phyloP scores from a whole-genome alignment of 1,140 invertebrate species.

The Drosophila nigrodunni region DNA sequence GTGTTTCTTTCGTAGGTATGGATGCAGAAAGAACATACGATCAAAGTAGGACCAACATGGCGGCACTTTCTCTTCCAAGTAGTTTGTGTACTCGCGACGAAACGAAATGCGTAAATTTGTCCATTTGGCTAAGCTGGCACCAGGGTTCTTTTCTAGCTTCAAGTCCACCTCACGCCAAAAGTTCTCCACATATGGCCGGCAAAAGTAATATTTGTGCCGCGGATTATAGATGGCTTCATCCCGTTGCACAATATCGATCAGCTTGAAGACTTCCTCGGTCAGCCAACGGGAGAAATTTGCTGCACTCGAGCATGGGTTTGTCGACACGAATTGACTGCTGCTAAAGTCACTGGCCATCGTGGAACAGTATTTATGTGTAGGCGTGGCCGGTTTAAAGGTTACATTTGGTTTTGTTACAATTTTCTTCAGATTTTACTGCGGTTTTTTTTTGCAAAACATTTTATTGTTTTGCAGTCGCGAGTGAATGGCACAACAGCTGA shows the following conservation, averaged over 20 bases:
- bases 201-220: conserved; percentile 81
- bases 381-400: not conserved
- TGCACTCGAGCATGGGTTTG: conserved; percentile 50
- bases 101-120: conserved; percentile 82
- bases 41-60: conserved; percentile 83
- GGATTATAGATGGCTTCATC: conserved; percentile 84
- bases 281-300: conserved; percentile 75
- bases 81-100: conserved; percentile 79
- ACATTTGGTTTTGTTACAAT: conserved; percentile 20
- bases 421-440: conserved; percentile 36
- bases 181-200: conserved; percentile 81
- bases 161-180: conserved; percentile 81
- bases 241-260: conserved; percentile 79
- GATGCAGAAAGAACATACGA: conserved; percentile 81
- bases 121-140: conserved; percentile 83
- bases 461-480: conserved; percentile 34
- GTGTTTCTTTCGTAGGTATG: conserved; percentile 79
- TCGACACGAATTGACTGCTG: conserved; percentile 55
- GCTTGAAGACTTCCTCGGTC: conserved; percentile 79
- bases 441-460: conserved; percentile 47
- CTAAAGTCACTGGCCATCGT: conserved; percentile 65
- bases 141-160: conserved; percentile 82
- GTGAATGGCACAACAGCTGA: conserved; percentile 49
- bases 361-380: not conserved
- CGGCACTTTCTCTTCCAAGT: conserved; percentile 78